These are phyloP conservation scores for Spisula subtruncata DNA, from an alignment of 2,888 invertebrate species.

Conservation along the genomic window DNA sequence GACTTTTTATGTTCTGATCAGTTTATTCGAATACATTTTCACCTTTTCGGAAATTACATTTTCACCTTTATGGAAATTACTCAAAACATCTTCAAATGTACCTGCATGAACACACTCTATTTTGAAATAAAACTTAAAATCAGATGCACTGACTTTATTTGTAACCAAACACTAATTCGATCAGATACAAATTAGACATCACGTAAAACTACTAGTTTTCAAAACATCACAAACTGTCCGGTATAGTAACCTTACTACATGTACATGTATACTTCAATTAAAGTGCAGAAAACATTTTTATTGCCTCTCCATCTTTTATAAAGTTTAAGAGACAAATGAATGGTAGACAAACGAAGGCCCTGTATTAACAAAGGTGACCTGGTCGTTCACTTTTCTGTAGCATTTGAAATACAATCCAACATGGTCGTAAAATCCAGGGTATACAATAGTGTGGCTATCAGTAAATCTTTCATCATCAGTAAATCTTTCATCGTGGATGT, in stretches of 20 bases:
- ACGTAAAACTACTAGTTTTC: not conserved
- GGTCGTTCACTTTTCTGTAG: constrained; percentile 31
- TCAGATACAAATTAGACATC: not conserved
- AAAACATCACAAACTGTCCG: not conserved
- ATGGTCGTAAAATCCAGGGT: constrained; percentile 36
- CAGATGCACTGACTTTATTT: not conserved
- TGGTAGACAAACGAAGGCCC: constrained; percentile 21
- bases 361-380: constrained; percentile 48
- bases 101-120: too few relatives aligned
- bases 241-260: not conserved
- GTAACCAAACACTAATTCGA: not conserved
- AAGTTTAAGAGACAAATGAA: constrained; percentile 36
- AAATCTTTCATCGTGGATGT: constrained; percentile 61
- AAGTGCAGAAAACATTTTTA: constrained; percentile 41
- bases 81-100: too few relatives aligned
- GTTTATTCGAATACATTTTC: too few relatives aligned
- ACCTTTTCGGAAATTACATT: too few relatives aligned
- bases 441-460: constrained; percentile 29
- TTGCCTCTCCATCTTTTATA: constrained; percentile 26
- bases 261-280: constrained; percentile 6
- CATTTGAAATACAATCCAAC: constrained; percentile 36
- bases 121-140: not conserved
- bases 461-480: constrained; percentile 62
- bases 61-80: too few relatives aligned
- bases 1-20: too few relatives aligned